Conservation (phyloP, 2,888 invertebrate genomes). For the Hyposoter dolosus region DNA sequence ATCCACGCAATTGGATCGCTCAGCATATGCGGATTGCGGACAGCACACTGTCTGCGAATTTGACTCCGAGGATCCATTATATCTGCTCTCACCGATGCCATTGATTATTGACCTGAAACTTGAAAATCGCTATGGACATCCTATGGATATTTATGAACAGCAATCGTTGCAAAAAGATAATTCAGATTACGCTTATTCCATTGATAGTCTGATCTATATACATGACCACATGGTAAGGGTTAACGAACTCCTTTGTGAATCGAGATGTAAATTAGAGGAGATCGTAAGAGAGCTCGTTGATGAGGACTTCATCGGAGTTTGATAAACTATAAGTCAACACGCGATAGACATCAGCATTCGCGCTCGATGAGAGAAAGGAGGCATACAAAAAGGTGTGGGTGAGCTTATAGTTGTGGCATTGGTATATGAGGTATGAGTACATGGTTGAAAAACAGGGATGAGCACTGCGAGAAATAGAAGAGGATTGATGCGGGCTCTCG, state of each 20-base stretch:
- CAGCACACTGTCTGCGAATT: conserved; percentile 30
- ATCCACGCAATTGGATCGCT: conserved; percentile 31
- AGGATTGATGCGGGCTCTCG: conserved; percentile 28
- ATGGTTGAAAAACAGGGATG: conserved; percentile 1
- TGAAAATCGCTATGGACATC: neutral
- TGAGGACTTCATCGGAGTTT: conserved; percentile 60
- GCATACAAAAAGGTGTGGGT: neutral
- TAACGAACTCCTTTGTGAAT: conserved; percentile 50
- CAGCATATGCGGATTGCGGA: neutral
- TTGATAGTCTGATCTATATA: conserved; percentile 4
- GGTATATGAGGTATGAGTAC: conserved; percentile 12
- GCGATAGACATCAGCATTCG: conserved; percentile 53
- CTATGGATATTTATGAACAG: neutral
- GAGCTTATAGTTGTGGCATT: conserved; percentile 36
- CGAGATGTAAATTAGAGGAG: conserved; percentile 57
- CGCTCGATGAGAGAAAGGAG: conserved; percentile 1
- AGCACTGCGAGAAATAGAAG: neutral
- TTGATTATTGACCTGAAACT: conserved; percentile 20
- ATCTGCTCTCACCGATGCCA: neutral
- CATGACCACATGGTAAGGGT: conserved; percentile 14
- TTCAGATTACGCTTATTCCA: neutral
- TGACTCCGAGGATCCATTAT: neutral
- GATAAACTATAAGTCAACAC: conserved; percentile 60
- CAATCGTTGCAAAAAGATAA: neutral
- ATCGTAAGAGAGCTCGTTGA: conserved; percentile 38